phyloP scores from a whole-genome alignment of 2,888 invertebrate genomes.

The Petrolisthes cinctipes region DNA sequence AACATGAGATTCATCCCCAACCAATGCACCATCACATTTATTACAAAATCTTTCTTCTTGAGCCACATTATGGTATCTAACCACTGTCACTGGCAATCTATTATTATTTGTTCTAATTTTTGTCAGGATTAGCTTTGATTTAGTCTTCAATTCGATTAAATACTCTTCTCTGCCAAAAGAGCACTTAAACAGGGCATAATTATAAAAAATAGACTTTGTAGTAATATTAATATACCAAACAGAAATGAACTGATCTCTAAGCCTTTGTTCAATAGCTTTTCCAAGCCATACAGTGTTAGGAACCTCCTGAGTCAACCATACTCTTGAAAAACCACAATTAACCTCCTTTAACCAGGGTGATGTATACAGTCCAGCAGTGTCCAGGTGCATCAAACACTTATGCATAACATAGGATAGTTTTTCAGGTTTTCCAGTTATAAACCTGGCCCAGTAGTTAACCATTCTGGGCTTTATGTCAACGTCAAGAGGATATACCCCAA shows the following conservation, averaged over 20 bases:
- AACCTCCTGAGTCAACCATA: not conserved
- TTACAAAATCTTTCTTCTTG: not conserved
- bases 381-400: no score
- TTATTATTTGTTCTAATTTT: not conserved
- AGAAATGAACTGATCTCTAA: constrained; percentile 1
- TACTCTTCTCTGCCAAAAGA: no score
- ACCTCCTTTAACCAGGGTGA: not conserved
- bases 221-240: not conserved
- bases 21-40: no score
- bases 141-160: no score
- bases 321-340: not conserved
- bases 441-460: not conserved
- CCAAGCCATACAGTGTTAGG: not conserved
- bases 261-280: not conserved
- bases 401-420: not conserved
- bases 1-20: not conserved
- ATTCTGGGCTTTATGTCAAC: not conserved
- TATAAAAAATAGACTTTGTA: not conserved
- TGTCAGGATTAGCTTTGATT: no score
- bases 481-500: not conserved
- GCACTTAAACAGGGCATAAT: no score
- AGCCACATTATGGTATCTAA: not conserved
- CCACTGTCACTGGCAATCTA: not conserved
- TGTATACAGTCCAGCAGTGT: no score
- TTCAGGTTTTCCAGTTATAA: not conserved